phyloP scores from a whole-genome alignment of 23 tunicate genomes.

The Ciona savignyi region DNA sequence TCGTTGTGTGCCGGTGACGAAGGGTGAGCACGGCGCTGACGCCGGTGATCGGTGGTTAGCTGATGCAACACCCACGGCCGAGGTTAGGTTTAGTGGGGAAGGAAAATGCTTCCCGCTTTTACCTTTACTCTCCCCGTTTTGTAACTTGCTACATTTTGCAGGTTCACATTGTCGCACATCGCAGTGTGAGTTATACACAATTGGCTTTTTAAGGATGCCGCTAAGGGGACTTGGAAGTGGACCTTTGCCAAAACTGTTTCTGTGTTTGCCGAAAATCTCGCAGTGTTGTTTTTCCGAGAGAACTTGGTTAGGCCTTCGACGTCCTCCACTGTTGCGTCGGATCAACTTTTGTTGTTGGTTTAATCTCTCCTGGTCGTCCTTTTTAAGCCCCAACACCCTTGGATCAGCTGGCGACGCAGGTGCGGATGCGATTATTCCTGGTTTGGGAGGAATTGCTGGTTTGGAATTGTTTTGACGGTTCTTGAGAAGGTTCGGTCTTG shows the following conservation, averaged over 20 bases:
- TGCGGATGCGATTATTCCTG: slow-evolving; percentile 4
- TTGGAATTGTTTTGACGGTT: slow-evolving; percentile 17
- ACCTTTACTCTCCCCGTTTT: not conserved
- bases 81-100: slow-evolving; percentile 2
- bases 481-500: slow-evolving; percentile 1
- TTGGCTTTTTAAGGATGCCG: slow-evolving; percentile 31
- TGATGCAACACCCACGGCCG: slow-evolving; percentile 5
- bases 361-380: slow-evolving; percentile 15
- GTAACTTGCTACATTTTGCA: not conserved
- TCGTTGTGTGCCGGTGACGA: not conserved
- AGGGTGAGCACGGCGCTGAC: slow-evolving; percentile 35
- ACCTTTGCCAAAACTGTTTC: slow-evolving; percentile 34
- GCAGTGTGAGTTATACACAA: slow-evolving; percentile 45
- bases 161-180: slow-evolving; percentile 6
- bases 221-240: slow-evolving; percentile 6
- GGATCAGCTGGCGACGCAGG: slow-evolving; percentile 11
- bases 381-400: not conserved
- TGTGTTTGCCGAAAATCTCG: slow-evolving; percentile 14
- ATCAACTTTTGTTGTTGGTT: slow-evolving; percentile 53
- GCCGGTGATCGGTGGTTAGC: slow-evolving; percentile 1
- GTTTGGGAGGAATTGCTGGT: slow-evolving; percentile 35
- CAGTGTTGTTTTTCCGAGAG: slow-evolving; percentile 4
- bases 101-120: not conserved
- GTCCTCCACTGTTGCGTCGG: slow-evolving; percentile 60
- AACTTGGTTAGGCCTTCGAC: not conserved